A percentile compares a stretch with the other conserved stretches of the same genome.
Conservation (phyloP, 2,113 vertebrate genomes). For the Lichenostomus cassidix region DNA sequence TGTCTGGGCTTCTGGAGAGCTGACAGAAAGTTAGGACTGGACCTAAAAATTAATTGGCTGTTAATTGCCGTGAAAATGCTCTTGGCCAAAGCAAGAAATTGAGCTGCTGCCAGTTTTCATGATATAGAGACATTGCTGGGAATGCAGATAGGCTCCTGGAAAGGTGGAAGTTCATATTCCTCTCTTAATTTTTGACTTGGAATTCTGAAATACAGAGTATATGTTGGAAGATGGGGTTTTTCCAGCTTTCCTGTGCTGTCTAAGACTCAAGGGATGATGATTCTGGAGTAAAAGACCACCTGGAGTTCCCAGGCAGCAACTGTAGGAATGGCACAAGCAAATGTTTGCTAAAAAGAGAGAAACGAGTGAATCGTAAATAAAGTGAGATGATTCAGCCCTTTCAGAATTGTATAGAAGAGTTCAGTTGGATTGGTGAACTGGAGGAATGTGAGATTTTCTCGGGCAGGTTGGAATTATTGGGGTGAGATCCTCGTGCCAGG, state of each 20-base stretch:
- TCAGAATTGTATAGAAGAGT: background rate
- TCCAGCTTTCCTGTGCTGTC: fast-evolving
- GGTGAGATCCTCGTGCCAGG: background rate
- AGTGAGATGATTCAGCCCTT: background rate
- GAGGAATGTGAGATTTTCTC: background rate
- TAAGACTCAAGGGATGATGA: background rate
- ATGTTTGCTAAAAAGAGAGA: background rate
- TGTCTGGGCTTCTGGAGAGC: background rate
- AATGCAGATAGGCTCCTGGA: background rate
- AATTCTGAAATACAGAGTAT: fast-evolving
- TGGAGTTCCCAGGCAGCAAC: background rate
- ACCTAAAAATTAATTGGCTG: background rate
- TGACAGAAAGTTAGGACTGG: background rate
- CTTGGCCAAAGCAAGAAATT: background rate
- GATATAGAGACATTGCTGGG: background rate
- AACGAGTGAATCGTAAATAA: background rate
- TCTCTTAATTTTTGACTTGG: background rate
- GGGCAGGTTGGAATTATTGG: background rate
- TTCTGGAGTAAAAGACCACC: background rate
- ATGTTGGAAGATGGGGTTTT: background rate
- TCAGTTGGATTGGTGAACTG: background rate
- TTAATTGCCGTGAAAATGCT: background rate
- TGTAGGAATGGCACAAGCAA: background rate
- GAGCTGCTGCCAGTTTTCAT: background rate
- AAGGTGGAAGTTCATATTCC: background rate